phyloP scores from a whole-genome alignment of 2,113 vertebrate genomes.

The Charadrius vociferus region DNA sequence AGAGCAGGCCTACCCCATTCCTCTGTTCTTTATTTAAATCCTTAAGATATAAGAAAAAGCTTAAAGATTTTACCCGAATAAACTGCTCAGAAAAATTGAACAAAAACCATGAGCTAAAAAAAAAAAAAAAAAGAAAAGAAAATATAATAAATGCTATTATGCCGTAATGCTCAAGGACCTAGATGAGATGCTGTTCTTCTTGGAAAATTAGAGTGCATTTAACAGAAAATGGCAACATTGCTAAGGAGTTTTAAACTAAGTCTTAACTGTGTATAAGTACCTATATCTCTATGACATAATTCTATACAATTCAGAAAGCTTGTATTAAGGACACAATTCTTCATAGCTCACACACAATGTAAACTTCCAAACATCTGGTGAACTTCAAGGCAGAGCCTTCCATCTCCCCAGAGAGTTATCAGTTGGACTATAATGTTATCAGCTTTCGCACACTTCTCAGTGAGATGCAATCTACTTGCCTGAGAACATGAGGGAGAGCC shows the following conservation, averaged over 20 bases:
- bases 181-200: background rate
- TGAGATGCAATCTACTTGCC: constrained; percentile 26
- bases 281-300: background rate
- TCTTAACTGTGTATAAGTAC: background rate
- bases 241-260: background rate
- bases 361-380: constrained; percentile 57
- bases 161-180: background rate
- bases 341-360: background rate
- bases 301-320: background rate
- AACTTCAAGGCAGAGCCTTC: constrained; percentile 36
- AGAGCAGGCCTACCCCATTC: background rate
- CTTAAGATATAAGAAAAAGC: background rate
- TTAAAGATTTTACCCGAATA: background rate
- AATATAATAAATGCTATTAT: background rate
- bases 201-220: background rate
- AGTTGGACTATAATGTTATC: constrained; percentile 53
- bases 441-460: constrained; percentile 29
- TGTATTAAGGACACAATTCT: background rate
- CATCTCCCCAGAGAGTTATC: constrained; percentile 30
- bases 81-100: background rate
- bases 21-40: constrained; percentile 25
- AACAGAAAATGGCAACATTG: background rate
- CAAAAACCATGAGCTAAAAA: background rate
- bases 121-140: background rate
- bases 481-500: constrained; percentile 36